Evolutionary conservation across 1,140 invertebrate species (phyloP).

Genomic region (Notospermus geniculatus): DNA sequence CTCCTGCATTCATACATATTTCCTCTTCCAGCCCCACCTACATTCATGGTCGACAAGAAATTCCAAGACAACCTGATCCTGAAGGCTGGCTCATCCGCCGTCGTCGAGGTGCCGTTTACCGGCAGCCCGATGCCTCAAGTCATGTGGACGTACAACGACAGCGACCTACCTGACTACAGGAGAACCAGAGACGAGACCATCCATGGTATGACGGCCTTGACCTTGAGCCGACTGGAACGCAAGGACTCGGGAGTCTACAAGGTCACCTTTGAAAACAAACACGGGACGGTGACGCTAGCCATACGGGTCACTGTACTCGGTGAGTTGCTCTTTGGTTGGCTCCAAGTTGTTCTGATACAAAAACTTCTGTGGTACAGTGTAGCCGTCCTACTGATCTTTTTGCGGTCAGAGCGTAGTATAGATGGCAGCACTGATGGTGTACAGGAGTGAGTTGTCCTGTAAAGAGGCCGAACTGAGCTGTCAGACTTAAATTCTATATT

Average conservation of each 20-base stretch:
- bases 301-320: conserved; percentile 60
- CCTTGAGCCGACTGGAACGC: conserved; percentile 42
- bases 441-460: too few species aligned
- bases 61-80: conserved; percentile 46
- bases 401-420: too few species aligned
- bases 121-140: conserved; percentile 50
- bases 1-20: too few species aligned
- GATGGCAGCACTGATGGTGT: too few species aligned
- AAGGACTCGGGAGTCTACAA: conserved; percentile 50
- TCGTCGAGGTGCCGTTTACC: conserved; percentile 52
- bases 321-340: background rate
- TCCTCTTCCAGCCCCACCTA: conserved; percentile 48
- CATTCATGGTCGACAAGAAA: conserved; percentile 45
- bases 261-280: conserved; percentile 47
- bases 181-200: conserved; percentile 51
- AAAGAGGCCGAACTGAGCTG: too few species aligned
- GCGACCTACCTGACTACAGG: conserved; percentile 43
- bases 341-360: too few species aligned
- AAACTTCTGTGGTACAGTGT: too few species aligned
- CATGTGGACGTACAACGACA: conserved; percentile 48
- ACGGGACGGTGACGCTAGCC: conserved; percentile 30
- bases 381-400: too few species aligned
- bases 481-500: too few species aligned
- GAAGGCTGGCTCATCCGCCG: conserved; percentile 47
- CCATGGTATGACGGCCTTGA: conserved; percentile 49